Base-by-base conservation (phyloP, 2,113 vertebrate species). In the Onychorhynchus coronatus region DNA sequence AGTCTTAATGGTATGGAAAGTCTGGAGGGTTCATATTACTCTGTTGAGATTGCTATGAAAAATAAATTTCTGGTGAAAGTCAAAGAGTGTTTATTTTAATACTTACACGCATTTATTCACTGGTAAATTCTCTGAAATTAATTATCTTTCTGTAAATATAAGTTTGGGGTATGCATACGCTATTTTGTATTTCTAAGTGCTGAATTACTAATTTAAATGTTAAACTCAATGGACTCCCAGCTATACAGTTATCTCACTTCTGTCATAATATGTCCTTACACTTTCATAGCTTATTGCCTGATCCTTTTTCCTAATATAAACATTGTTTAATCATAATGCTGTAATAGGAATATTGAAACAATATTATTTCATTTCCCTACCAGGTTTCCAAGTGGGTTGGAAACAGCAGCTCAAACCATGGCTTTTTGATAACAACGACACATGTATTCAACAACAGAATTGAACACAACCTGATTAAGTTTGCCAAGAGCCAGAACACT, bases 331-430 rank as follows among this genome's bases (percentile, higher is more conserved):
- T 85, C 4, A 2, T 35, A 74, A 44, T 39, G 44, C 41, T 78
- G 21, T 37, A 44, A 53, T 41, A 68, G 56, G n/a, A 73, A 59
- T 70, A 91, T 63, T 44, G 62, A 94, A 81, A 81, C 53, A 47
- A 11, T 85, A 13, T n/a, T 70, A 78, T 91, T 80, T 74, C 6
- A 55, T 86, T 92, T 87, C 44, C 5, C n/a, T 24, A 77, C 70
- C 35, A 99, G 98, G 97, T 98, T 58, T 98, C 98, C 42, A 98
- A 97, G 86, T 99, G 98, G 98, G 97, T 98, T 85, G 59, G 52
- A 35, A 97, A 97, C 84, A 97, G 95, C 73, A 93, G 76, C 46
- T 97, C 96, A 80, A 98, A 98, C 55, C 98, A 97, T 7, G 98
- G 98, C 31, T 98, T 97, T 93, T 95, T 99, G 80, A 93, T 98